Conservation (phyloP, 1,140 invertebrate species). For the Drosophila mayri region DNA sequence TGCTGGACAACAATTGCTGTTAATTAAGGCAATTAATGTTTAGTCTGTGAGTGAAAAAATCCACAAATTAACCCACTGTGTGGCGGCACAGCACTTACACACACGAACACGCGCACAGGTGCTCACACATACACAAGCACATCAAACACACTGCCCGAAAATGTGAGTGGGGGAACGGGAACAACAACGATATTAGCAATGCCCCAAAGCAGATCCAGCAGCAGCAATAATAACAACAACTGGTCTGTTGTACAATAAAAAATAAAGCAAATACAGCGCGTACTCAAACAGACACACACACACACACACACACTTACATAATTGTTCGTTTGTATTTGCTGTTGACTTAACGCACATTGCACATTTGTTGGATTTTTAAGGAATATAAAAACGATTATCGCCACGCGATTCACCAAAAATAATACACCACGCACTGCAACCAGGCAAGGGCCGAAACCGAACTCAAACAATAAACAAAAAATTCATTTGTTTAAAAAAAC, state of each 20-base stretch:
- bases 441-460: slow-evolving; percentile 14
- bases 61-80: slow-evolving; percentile 23
- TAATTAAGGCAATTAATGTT: slow-evolving; percentile 17
- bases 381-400: slow-evolving; percentile 8
- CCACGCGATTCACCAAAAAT: slow-evolving; percentile 45
- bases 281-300: slow-evolving; percentile 30
- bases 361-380: slow-evolving; percentile 37
- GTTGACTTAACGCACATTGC: slow-evolving; percentile 60
- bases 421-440: slow-evolving; percentile 32
- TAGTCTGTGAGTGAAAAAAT: not conserved
- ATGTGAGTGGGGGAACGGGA: slow-evolving; percentile 77
- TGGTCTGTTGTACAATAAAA: slow-evolving; percentile 55
- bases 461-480: slow-evolving; percentile 74
- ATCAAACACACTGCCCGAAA: slow-evolving; percentile 21
- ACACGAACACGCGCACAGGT: slow-evolving; percentile 43
- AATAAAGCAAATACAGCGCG: slow-evolving; percentile 32
- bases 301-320: slow-evolving; percentile 71
- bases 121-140: slow-evolving; percentile 20
- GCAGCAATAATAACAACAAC: slow-evolving; percentile 41
- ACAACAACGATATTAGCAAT: slow-evolving; percentile 68
- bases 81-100: slow-evolving; percentile 23
- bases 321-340: slow-evolving; percentile 66
- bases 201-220: slow-evolving; percentile 41
- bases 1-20: slow-evolving; percentile 7
- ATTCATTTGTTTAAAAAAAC: slow-evolving; percentile 73